Conservation (phyloP, 2,113 vertebrate species). For the Origma solitaria region DNA sequence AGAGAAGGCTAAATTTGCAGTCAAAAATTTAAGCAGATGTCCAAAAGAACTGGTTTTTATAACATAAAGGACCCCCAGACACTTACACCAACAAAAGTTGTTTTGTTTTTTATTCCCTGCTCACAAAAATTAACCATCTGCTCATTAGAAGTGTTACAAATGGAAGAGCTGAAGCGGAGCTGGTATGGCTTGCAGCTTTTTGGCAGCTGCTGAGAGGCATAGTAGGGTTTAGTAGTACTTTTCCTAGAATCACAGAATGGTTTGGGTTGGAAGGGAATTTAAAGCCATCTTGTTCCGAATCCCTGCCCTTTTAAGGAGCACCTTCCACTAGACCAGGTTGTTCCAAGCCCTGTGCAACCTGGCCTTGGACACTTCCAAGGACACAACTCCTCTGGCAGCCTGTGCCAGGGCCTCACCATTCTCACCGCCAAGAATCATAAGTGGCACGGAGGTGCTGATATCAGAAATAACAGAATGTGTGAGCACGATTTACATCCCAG, state of each 20-base stretch:
- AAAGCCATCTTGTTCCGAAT: not conserved
- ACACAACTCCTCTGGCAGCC: not conserved
- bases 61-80: not conserved
- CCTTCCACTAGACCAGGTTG: fast-evolving
- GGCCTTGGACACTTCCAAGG: not conserved
- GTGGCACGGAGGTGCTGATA: not conserved
- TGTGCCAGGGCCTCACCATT: not conserved
- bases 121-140: constrained; percentile 14
- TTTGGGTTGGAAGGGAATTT: not conserved
- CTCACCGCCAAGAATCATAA: not conserved
- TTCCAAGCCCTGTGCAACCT: not conserved
- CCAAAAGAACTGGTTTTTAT: not conserved
- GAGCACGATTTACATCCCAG: not conserved
- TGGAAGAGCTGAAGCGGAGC: not conserved
- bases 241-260: not conserved
- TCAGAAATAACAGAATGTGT: not conserved
- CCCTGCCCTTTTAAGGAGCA: not conserved
- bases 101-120: not conserved
- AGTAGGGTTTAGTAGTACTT: not conserved
- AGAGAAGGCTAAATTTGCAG: not conserved
- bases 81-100: not conserved
- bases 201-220: not conserved
- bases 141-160: constrained; percentile 27
- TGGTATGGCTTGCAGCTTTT: constrained; percentile 23
- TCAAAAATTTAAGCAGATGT: not conserved